These are phyloP conservation scores for Chrysaora quinquecirrha DNA, from an alignment of 30 jellyfish, hydroid and myxozoan species.

Conservation along the genomic window DNA sequence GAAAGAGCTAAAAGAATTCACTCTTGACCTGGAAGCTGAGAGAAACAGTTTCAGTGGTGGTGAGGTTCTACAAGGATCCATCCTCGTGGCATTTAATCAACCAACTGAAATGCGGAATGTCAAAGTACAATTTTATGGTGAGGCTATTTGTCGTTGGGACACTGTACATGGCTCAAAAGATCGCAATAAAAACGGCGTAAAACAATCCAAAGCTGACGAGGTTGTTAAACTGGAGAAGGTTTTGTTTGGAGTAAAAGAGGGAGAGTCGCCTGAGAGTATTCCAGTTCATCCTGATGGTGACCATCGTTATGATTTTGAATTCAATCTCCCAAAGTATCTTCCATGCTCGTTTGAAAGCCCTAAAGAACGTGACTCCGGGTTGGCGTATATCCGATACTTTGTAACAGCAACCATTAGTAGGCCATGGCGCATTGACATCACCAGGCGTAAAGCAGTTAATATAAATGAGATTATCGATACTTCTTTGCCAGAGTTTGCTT, in stretches of 20 bases:
- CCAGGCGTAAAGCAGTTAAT: constrained; percentile 34
- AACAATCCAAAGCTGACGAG: constrained; percentile 24
- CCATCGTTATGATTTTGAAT: constrained; percentile 77
- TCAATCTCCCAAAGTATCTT: constrained; percentile 75
- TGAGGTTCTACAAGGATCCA: constrained; percentile 81
- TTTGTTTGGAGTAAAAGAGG: constrained; percentile 75
- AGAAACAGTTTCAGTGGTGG: constrained; percentile 86
- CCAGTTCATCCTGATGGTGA: constrained; percentile 85
- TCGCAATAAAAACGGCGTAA: constrained; percentile 3
- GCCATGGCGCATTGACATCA: constrained; percentile 62
- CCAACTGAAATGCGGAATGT: constrained; percentile 78
- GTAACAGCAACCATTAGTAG: constrained; percentile 78
- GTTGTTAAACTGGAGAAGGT: constrained; percentile 76
- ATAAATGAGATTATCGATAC: constrained; percentile 84
- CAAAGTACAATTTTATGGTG: constrained; percentile 80
- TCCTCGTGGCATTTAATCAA: constrained; percentile 61
- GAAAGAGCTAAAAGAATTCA: constrained; percentile 70
- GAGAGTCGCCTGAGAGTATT: constrained; percentile 36
- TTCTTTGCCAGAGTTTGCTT: constrained; percentile 61
- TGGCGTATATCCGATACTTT: constrained; percentile 68
- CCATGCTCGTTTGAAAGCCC: constrained; percentile 98
- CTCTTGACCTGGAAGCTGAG: constrained; percentile 59
- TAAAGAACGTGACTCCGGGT: constrained; percentile 72
- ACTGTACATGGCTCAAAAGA: constrained; percentile 34
- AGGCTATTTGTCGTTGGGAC: constrained; percentile 72